Evolutionary conservation across 1,140 invertebrate genomes (phyloP), one percentile per base, ranked within the genome.

Genomic region (Drosophila guanche): DNA sequence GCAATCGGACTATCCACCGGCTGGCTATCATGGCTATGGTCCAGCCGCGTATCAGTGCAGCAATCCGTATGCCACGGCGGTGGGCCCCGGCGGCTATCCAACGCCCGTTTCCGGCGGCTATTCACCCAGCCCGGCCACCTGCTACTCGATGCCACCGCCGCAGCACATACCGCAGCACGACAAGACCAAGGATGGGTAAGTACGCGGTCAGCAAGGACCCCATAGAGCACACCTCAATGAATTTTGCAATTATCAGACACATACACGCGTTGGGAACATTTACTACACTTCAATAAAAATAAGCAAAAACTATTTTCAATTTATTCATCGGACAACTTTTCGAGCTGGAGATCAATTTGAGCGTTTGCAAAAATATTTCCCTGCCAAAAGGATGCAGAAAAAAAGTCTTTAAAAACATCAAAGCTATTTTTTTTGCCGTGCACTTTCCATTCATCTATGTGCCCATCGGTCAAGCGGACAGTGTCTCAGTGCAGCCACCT

Each of bases 111-210:
- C 95, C 41, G 94, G 95, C 42, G 95, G 95, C 23, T 97, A 96
- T 91, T 94, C 94, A 10, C 94, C 95, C 33, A 92, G 94, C 54
- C 93, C 94, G 42, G 93, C 93, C 47, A 94, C 95, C 27, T 97
- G 96, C 91, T 97, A 97, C 92, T 95, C 94, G 54, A 97, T 97
- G 96, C 95, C 95, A 68, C 95, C 96, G 22, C 95, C 95, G 20
- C 94, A 96, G 75, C 93, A 94, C 33, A 94, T 95, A 73, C 95
- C 95, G 63, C 94, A 95, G 40, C 93, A 95, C 81, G 94, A 95
- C 92, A 96, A 96, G 86, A 94, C 94, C 90, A 96, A 97, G 80
- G 94, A 95, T 90, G 95, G 95, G 96, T 96, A 91, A 94, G 95
- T 86, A 1, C 12, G 12, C 40, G 20, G 23, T 0, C 4, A 33